These are phyloP conservation scores for Pampusana beccarii DNA, from an alignment of 2,113 vertebrate genomes.

Conservation along the genomic window DNA sequence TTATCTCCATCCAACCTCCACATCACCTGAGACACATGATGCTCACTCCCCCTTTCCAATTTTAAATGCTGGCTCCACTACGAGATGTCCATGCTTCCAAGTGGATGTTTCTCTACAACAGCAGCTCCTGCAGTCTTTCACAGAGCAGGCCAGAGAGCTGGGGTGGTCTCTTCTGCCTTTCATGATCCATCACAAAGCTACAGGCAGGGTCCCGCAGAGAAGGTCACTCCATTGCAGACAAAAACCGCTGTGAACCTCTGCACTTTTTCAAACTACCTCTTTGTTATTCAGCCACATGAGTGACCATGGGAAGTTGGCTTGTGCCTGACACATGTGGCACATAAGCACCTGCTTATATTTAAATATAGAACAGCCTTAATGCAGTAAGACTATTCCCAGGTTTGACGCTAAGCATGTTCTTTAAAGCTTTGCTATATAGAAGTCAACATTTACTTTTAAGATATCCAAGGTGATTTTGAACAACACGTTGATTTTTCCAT, in stretches of 20 bases:
- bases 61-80: not conserved
- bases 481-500: not conserved
- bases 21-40: not conserved
- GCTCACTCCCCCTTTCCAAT: not conserved
- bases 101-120: not conserved
- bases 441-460: constrained; percentile 36
- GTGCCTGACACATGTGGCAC: constrained; percentile 10
- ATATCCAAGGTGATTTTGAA: not conserved
- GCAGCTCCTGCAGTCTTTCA: not conserved
- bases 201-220: not conserved
- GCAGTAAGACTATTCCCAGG: constrained; percentile 54
- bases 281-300: not conserved
- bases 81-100: not conserved
- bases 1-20: not conserved
- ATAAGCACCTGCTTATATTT: constrained; percentile 64
- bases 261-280: not conserved
- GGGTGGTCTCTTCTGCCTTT: not conserved
- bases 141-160: not conserved
- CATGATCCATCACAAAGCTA: not conserved
- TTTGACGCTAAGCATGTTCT: constrained; percentile 54
- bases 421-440: constrained; percentile 38
- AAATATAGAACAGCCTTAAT: constrained; percentile 66
- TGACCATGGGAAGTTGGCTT: not conserved
- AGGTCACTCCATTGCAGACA: not conserved
- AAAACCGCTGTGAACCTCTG: not conserved